These are phyloP conservation scores for Pipra filicauda DNA, from an alignment of 2,113 vertebrate species.

Conservation along the genomic window DNA sequence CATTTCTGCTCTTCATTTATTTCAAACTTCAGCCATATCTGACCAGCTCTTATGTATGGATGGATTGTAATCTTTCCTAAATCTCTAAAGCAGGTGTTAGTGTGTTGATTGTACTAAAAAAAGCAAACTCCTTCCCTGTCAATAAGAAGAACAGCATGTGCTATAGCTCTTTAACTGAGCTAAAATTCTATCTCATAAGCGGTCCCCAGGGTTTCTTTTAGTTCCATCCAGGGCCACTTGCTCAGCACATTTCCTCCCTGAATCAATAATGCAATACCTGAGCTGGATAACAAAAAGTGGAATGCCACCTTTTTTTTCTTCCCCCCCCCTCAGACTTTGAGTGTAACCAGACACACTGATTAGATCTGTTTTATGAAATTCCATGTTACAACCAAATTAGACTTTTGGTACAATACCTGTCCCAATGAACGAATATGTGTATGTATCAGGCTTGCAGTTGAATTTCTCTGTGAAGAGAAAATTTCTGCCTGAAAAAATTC, in stretches of 20 bases:
- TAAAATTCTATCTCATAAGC: conserved; percentile 17
- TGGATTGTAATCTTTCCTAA: background rate
- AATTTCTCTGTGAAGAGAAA: background rate
- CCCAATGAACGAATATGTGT: fast-evolving
- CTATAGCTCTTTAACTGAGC: conserved; percentile 5
- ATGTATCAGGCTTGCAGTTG: background rate
- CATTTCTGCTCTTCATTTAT: background rate
- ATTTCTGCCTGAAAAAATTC: background rate
- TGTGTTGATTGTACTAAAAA: conserved; percentile 27
- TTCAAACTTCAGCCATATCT: background rate
- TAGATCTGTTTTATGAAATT: background rate
- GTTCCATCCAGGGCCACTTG: background rate
- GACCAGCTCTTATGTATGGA: background rate
- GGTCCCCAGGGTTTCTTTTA: conserved; percentile 21
- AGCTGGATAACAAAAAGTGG: conserved; percentile 25
- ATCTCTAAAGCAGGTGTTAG: background rate
- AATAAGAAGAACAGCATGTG: conserved; percentile 35
- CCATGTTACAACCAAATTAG: background rate
- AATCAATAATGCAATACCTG: conserved; percentile 54
- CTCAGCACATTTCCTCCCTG: conserved; percentile 53
- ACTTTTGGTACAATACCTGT: background rate
- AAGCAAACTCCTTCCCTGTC: background rate
- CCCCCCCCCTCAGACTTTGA: background rate
- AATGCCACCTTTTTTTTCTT: background rate
- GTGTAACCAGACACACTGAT: background rate